These are phyloP conservation scores for Stigmatopora nigra DNA, from an alignment of 2,113 vertebrate genomes.

Conservation along the genomic window DNA sequence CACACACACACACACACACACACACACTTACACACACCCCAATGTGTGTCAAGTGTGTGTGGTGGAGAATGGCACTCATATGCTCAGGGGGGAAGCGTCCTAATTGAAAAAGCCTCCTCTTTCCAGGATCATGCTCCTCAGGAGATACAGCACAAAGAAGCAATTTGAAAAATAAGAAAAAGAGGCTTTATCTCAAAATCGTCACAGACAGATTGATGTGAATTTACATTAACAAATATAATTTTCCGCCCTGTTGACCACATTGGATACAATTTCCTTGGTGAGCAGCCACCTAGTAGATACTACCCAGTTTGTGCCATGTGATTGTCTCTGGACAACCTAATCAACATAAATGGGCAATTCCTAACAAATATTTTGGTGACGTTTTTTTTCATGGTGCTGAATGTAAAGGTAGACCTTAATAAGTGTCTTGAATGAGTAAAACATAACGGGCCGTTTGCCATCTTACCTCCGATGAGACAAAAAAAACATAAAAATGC, in stretches of 20 bases:
- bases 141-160: constrained; percentile 40
- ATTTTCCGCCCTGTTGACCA: constrained; percentile 46
- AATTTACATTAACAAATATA: constrained; percentile 57
- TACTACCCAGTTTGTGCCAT: neutral
- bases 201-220: constrained; percentile 44
- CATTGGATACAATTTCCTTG: neutral
- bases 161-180: constrained; percentile 54
- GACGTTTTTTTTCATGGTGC: too few relatives aligned
- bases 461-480: too few relatives aligned
- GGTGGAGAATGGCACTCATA: constrained; percentile 31
- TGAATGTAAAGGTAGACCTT: too few relatives aligned
- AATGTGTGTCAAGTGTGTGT: constrained; percentile 8
- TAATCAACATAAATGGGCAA: too few relatives aligned
- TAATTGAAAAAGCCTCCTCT: constrained; percentile 69
- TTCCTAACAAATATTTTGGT: too few relatives aligned
- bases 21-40: constrained; percentile 4
- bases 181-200: constrained; percentile 26
- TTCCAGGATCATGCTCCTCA: constrained; percentile 56
- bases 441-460: too few relatives aligned
- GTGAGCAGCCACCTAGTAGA: neutral
- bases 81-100: constrained; percentile 35
- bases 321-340: too few relatives aligned
- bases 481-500: too few relatives aligned
- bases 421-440: too few relatives aligned
- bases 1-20: constrained; percentile 23